Base-by-base conservation (phyloP, 2,888 invertebrate genomes). In the Julus scandinavius region DNA sequence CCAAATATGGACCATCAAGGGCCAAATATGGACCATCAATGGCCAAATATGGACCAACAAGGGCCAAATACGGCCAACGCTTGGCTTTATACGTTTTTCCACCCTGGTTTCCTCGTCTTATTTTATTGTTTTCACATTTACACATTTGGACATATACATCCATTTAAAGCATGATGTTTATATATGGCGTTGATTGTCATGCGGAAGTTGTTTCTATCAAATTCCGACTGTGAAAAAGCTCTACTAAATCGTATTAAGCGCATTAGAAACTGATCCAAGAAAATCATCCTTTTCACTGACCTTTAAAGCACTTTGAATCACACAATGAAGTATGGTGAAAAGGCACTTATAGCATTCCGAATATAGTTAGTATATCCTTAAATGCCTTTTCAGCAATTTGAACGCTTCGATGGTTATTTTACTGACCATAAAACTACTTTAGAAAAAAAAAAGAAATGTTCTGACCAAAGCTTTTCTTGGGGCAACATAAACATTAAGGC, bases 191-290 rank as follows among this genome's bases (percentile, higher is more conserved):
- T 80, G 29, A 2, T n/a, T 72, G 17, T 2, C 72, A n/a, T 80
- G 72, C 72, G 29, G 72, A 29, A 80, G 20, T 38, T 38, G 80
- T 38, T 38, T 80, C 9, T 38, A 1, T 29, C 20, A 38, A 80
- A 38, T 13, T 29, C 13, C 29, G 20, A 3, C 80, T 38, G 4
- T 38, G 80, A 11, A 20, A 80, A 13, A 29, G 29, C 29, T 13
- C 38, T 38, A 80, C 29, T 80, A 38, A 80, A 80, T 80, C 80
- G 80, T 13, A 80, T 80, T 80, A 80, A 29, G 38, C 80, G 80
- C 80, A 80, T 80, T 80, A 80, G 80, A 80, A 80, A 80, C 80
- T 80, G 20, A 80, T 80, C 80, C 80, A 38, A 80, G 80, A 80
- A 80, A 80, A 80, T 80, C 38, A 80, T 80, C 20, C 80, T 38